Conservation (phyloP, 2,113 vertebrate species). For the Anguilla japonica region DNA sequence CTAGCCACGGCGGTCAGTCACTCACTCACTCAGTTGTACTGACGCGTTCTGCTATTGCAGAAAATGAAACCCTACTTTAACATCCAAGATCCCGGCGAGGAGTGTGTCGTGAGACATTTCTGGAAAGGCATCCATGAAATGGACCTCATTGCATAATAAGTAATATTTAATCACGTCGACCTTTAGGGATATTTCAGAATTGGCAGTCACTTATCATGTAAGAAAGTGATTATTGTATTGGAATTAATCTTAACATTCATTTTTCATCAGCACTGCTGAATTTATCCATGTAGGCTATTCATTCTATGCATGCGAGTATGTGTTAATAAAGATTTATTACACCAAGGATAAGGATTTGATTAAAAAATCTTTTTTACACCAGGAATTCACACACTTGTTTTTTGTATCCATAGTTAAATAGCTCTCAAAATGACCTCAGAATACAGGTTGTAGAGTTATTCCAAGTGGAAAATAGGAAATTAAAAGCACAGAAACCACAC, state of each 20-base stretch:
- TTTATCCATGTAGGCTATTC: too few relatives aligned
- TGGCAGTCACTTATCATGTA: not conserved
- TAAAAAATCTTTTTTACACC: too few relatives aligned
- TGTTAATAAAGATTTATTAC: too few relatives aligned
- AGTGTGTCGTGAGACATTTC: not conserved
- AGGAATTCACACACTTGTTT: too few relatives aligned
- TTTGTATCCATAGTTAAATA: not conserved
- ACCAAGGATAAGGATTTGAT: too few relatives aligned
- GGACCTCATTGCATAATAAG: not conserved
- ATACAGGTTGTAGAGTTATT: not conserved
- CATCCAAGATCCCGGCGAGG: not conserved
- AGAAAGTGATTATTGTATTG: not conserved
- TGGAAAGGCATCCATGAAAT: not conserved
- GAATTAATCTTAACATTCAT: not conserved
- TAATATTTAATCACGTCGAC: not conserved
- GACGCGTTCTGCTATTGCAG: not conserved
- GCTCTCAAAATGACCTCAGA: not conserved
- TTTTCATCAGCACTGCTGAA: not conserved
- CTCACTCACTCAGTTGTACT: not conserved
- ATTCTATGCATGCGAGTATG: too few relatives aligned
- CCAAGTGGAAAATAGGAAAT: not conserved
- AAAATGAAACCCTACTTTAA: not conserved
- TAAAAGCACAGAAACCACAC: conserved; percentile 1
- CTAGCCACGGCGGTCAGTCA: not conserved
- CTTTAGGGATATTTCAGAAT: not conserved